Evolutionary conservation across 2,113 vertebrate genomes (phyloP).

Genomic region (Pedetes capensis): DNA sequence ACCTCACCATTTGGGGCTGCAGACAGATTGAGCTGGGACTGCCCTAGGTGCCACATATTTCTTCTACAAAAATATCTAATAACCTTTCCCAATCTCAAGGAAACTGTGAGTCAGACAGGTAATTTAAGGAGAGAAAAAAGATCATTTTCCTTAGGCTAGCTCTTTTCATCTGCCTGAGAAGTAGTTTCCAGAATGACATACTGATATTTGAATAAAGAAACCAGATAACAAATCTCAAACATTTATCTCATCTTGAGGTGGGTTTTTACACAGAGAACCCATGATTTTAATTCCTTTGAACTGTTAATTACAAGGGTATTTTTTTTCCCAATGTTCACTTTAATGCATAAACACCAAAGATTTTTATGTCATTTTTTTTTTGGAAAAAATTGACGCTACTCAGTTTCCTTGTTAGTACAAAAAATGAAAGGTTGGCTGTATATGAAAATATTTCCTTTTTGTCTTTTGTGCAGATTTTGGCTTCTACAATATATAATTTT

Average conservation of each 20-base stretch:
- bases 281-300: neutral
- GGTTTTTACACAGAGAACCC: neutral
- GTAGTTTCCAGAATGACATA: constrained; percentile 24
- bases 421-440: neutral
- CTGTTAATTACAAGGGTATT: neutral
- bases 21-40: neutral
- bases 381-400: neutral
- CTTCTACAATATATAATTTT: neutral
- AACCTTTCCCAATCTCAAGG: neutral
- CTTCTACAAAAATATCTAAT: neutral
- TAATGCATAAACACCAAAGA: neutral
- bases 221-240: neutral
- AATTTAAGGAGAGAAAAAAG: neutral
- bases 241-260: neutral
- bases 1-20: neutral
- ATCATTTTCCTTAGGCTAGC: neutral
- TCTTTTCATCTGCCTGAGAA: constrained; percentile 23
- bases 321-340: neutral
- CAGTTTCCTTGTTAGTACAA: neutral
- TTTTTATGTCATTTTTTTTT: neutral
- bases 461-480: neutral
- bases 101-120: neutral
- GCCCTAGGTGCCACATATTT: neutral
- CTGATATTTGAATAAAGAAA: neutral
- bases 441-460: constrained; percentile 25